Base-by-base conservation (phyloP, 2,888 invertebrate species). In the Nomada fucata region DNA sequence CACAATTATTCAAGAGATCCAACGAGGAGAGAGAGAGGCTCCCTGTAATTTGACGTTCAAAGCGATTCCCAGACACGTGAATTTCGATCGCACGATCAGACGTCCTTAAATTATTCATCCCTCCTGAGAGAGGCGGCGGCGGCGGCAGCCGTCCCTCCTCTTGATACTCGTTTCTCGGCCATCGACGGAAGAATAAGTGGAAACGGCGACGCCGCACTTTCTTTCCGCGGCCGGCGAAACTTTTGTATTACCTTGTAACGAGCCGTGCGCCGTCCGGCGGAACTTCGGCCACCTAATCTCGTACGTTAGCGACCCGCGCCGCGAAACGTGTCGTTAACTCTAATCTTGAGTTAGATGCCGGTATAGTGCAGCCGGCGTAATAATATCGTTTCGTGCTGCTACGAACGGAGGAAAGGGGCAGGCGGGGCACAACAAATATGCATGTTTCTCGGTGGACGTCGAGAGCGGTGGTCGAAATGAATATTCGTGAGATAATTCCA, bases 41-140 rank as follows among this genome's bases (percentile, higher is more conserved):
- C 55, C 53, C 76, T 80, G 79, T 89, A 88, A 88, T 88, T 89
- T 85, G 88, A 88, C 88, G 88, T 86, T 86, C 85, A 86, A 89
- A 88, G 82, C 86, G 88, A 81, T 86, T 88, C 79, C 80, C 83
- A 88, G 89, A 87, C 88, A 86, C 85, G 88, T 84, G 88, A 83
- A 88, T 84, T 84, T 53, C 82, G 84, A 87, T 86, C 87, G 75
- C 78, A 75, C 86, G 82, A 89, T 88, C 83, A 83, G 89, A 85
- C 88, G 70, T 80, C 78, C 79, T 83, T 85, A 86, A 88, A 88
- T 88, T 88, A 88, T 88, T 88, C 88, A 89, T 86, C 73, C 82
- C 83, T 82, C 76, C 73, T 75, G 83, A 85, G 85, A 80, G n/a
- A n/a, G n/a, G n/a, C n/a, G n/a, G n/a, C n/a, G n/a, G 81, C 64